Base-by-base conservation (phyloP, 1,140 invertebrate genomes). In the Drosophila murphyi region DNA sequence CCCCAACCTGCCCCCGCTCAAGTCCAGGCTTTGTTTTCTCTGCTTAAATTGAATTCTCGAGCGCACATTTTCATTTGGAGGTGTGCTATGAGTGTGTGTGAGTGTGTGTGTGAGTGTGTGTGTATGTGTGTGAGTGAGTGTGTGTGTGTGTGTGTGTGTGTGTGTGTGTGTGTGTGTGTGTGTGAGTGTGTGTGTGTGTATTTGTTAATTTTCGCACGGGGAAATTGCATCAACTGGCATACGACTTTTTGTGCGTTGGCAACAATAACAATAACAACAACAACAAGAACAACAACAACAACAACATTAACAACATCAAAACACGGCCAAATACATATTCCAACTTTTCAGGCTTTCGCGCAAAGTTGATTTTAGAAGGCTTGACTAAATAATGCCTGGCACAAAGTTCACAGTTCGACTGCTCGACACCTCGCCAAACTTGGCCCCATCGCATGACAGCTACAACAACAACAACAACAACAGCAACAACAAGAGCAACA, bases 171-270 rank as follows among this genome's bases (percentile, higher is more conserved):
- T 61, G 47, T 29, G 28, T 41, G 28, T 51, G 62, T 48, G 74
- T 62, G 55, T 74, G 47, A 74, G 51, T 68, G 43, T 61, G 41
- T 70, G 48, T 70, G 74, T 78, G 69, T 86, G 69, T 86, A 72
- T 87, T 79, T 87, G 72, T 82, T 87, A 87, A 87, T 87, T 76
- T 87, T 82, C 83, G 79, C 80, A 79, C 79, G 72, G 79, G 83
- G 82, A 87, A 87, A 87, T 88, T 87, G 83, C 83, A 88, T 87
- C 82, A 87, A 80, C 75, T 81, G 77, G 81, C 72, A 83, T 80
- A 72, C 70, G 47, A 64, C 10, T 34, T 20, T 61, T 63, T 59
- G 41, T 67, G 60, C 47, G 28, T 50, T 72, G 31, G 48, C 28
- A 62, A 61, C 64, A 73, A 55, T 41, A 50, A 35, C 37, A 39